Conservation (phyloP, 2,113 vertebrate genomes). For the Coreoperca whiteheadi region DNA sequence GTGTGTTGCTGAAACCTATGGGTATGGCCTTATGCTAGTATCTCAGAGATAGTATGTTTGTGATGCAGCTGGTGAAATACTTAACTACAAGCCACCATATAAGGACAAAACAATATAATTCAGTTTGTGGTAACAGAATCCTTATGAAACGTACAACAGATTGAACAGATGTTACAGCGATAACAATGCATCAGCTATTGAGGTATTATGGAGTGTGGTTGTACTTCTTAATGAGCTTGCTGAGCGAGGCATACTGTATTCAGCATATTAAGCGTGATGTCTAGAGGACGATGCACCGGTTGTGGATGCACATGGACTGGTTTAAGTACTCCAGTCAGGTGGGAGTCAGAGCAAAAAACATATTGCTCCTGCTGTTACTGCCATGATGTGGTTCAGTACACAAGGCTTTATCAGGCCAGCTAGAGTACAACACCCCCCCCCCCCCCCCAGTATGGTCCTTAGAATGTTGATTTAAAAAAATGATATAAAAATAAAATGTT, state of each 20-base stretch:
- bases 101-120: not conserved
- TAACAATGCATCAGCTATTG: not conserved
- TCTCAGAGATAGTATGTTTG: not conserved
- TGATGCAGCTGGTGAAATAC: not conserved
- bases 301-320: not conserved
- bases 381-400: no score
- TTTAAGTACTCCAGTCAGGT: not conserved
- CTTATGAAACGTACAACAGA: not conserved
- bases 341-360: not conserved
- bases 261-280: not conserved
- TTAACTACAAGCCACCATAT: not conserved
- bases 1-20: not conserved
- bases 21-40: not conserved
- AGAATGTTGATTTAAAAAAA: not conserved
- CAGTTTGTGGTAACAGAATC: not conserved
- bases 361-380: not conserved
- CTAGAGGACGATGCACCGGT: not conserved
- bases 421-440: not conserved
- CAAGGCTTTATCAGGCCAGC: not conserved
- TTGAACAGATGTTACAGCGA: constrained; percentile 16
- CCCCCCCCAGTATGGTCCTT: not conserved
- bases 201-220: not conserved
- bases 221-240: constrained; percentile 14
- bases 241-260: not conserved
- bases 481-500: not conserved